A percentile compares a stretch with the other conserved stretches of the same genome.
Conservation (phyloP, 2,888 invertebrate genomes). For the Pogonocherus hispidulus region DNA sequence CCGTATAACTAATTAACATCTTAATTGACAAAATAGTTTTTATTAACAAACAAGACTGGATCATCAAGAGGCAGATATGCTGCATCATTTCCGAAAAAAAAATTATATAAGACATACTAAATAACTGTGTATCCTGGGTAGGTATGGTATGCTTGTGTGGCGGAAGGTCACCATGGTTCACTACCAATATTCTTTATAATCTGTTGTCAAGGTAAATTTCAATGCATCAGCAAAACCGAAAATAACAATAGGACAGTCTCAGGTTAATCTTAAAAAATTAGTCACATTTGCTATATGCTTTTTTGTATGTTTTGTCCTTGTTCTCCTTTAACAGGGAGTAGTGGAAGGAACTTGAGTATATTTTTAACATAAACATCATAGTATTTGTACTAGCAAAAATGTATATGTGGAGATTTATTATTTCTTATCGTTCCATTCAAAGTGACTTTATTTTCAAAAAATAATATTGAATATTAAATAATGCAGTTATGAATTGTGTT, state of each 20-base stretch:
- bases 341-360: background rate
- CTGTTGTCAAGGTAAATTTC: constrained; percentile 5
- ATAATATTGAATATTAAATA: too few species aligned
- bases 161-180: constrained; percentile 12
- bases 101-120: background rate
- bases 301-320: background rate
- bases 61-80: too few species aligned
- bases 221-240: background rate
- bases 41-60: too few species aligned
- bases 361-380: background rate
- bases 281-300: constrained; percentile 7
- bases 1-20: too few species aligned
- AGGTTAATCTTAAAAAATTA: background rate
- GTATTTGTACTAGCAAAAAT: too few species aligned
- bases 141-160: constrained; percentile 1
- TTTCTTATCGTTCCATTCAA: too few species aligned
- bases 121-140: constrained; percentile 15
- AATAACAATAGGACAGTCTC: constrained; percentile 5
- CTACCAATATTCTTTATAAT: background rate
- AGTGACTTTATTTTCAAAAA: too few species aligned
- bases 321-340: background rate
- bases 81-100: constrained; percentile 1
- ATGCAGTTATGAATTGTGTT: too few species aligned
- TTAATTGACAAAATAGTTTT: too few species aligned
- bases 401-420: too few species aligned